Base-by-base conservation (phyloP, 30 jellyfish, hydroid and myxozoan genomes). In the Haliclystus octoradiatus region DNA sequence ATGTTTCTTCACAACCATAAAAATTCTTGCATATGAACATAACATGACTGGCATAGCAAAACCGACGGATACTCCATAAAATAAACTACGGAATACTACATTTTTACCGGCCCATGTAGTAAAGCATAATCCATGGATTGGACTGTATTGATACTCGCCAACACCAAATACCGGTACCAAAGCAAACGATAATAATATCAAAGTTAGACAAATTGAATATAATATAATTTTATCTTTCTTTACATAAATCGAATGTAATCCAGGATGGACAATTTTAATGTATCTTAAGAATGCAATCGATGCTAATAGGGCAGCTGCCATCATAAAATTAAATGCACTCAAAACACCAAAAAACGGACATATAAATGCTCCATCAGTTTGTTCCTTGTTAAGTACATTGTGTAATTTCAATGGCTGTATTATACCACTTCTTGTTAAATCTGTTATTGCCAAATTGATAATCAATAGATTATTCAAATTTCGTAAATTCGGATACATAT, bases 51-150 rank as follows among this genome's bases (percentile, higher is more conserved):
- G 96, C 33, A 70, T 76, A 23, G 91, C 35, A 26, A 79, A 7
- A 19, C 94, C 96, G 22, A 86, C 79, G 24, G 68, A 75, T 30
- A 86, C 31, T 24, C 79, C 13, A 40, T 86, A 86, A 50, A 72
- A 79, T 22, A 86, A 66, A 69, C 73, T 78, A 5, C 96, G 96
- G 53, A 86, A 86, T 26, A 71, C 72, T 0, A 53, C 35, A 67
- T 86, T 79, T 13, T 23, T 63, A 26, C 62, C 28, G 27, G 53
- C 78, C 96, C 96, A 86, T 66, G 75, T 69, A 3, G 84, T 83
- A 63, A 86, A 86, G 33, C 96, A 86, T 19, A 82, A 84, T 2
- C 96, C 96, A 31, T 86, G 96, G 1, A 82, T 53, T 50, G 47
- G 28, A 67, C 96, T 86, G 79, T 34, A 86, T 9, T 70, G 71